phyloP scores from a whole-genome alignment of 2,888 invertebrate species.

The Tiliacea citrago region DNA sequence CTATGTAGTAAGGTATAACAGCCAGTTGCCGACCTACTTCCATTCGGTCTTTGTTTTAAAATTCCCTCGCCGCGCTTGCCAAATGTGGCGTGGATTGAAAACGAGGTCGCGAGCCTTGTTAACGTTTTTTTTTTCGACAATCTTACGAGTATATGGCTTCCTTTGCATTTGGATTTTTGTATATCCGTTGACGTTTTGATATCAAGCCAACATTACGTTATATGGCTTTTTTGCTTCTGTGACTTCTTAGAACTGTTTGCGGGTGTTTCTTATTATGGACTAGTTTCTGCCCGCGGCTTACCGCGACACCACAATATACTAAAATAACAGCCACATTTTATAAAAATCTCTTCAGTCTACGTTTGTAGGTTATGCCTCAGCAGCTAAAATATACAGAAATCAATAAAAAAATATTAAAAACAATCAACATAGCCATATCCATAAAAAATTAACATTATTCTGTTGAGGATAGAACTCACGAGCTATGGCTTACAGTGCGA shows the following conservation, averaged over 20 bases:
- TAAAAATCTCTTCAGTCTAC: neutral
- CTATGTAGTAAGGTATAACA: slow-evolving; percentile 57
- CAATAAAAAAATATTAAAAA: too few relatives aligned
- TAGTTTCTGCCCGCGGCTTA: neutral
- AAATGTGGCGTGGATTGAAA: slow-evolving; percentile 76
- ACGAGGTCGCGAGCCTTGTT: slow-evolving; percentile 74
- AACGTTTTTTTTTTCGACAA: slow-evolving; percentile 62
- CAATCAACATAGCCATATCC: too few relatives aligned
- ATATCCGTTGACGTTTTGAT: slow-evolving; percentile 53
- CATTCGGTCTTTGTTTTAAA: slow-evolving; percentile 79
- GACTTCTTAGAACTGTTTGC: slow-evolving; percentile 17
- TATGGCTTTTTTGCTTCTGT: slow-evolving; percentile 27
- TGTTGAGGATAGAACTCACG: too few relatives aligned
- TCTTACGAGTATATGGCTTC: slow-evolving; percentile 66
- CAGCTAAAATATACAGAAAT: neutral
- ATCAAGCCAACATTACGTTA: slow-evolving; percentile 57
- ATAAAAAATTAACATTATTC: too few relatives aligned
- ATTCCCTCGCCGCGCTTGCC: slow-evolving; percentile 77
- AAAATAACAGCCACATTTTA: neutral
- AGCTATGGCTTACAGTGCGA: too few relatives aligned
- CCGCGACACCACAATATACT: neutral
- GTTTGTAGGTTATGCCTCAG: neutral
- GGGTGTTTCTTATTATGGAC: neutral
- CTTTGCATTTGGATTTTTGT: slow-evolving; percentile 64
- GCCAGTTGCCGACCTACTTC: slow-evolving; percentile 63